These are phyloP conservation scores for Sarcophaga variegata DNA, from an alignment of 2,888 invertebrate species.

Conservation along the genomic window DNA sequence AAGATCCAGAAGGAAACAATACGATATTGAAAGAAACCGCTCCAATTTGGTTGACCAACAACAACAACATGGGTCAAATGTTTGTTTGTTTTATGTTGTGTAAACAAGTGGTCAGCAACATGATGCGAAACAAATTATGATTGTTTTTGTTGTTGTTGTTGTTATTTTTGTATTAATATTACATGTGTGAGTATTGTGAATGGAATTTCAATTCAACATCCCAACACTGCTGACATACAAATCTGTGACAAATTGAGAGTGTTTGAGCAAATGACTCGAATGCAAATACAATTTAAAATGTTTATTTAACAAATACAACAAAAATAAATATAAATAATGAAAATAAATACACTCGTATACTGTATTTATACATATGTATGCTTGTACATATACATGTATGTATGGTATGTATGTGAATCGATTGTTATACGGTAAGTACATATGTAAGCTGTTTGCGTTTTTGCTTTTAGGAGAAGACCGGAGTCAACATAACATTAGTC, in stretches of 20 bases:
- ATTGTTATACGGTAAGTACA: no score
- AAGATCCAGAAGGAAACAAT: conserved; percentile 12
- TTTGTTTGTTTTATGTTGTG: conserved; percentile 31
- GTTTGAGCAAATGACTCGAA: conserved; percentile 44
- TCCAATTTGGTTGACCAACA: background rate
- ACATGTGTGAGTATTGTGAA: no score
- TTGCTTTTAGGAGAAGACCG: background rate
- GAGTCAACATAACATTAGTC: conserved; percentile 11
- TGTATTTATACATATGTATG: conserved; percentile 3
- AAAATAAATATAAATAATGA: background rate
- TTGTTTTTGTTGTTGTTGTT: conserved; percentile 14
- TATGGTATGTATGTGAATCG: background rate
- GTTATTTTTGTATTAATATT: background rate
- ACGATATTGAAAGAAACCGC: conserved; percentile 29
- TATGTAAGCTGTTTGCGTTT: no score
- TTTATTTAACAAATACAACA: background rate
- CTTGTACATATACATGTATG: background rate
- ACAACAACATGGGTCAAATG: background rate
- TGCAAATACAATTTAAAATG: conserved; percentile 19
- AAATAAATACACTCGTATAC: background rate
- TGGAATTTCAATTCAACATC: background rate
- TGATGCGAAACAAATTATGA: conserved; percentile 56
- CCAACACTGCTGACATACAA: background rate
- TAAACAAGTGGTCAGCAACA: conserved; percentile 61
- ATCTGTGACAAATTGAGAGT: conserved; percentile 28